Base-by-base conservation (phyloP, 2,888 invertebrate species). In the Ellobium chinense region DNA sequence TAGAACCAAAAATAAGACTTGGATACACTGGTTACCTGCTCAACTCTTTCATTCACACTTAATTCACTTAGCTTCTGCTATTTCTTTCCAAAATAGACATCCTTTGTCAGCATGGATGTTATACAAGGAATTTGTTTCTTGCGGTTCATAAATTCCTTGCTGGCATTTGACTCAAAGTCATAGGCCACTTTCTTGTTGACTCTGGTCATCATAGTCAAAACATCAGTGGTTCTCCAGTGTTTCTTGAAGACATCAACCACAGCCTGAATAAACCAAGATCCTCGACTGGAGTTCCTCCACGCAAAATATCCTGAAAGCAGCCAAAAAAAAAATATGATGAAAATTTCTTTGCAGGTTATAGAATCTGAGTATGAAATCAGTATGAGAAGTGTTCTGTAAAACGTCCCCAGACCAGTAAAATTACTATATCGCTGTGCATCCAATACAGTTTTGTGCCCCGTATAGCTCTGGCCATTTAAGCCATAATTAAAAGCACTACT, bases 191-290 rank as follows among this genome's bases (percentile, higher is more conserved):
- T 87, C 78, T 88, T 87, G 87, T 91, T 91, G 60, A 92, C 92
- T n/a, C 90, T 82, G 1, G 92, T 92, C 89, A 93, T 87, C 86
- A 92, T 88, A 29, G 88, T 87, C 66, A 92, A 82, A 2, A 88
- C 81, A 82, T 91, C 90, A 81, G 89, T 69, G 4, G 76, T 81
- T 27, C 83, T 79, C 78, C 91, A 88, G 81, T 89, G 80, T 68
- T 89, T 83, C 36, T 85, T 80, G 5, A 93, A 80, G 14, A 91
- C 89, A 9, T 85, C 83, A 18, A 87, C 87, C 60, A 93, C 81
- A 2, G 92, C 91, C 83, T 92, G 92, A 36, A 92, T 86, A 83
- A 92, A 93, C 92, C 92, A 93, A 7, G 93, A 93, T 46, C 46
- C 46, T 18, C 91, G 88, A 18, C 86, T 86, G 54, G 91, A 91